Evolutionary conservation across 2,797 vertebrate genomes (phyloP), one percentile per base, ranked within the genome.

Genomic region (Choloepus didactylus): DNA sequence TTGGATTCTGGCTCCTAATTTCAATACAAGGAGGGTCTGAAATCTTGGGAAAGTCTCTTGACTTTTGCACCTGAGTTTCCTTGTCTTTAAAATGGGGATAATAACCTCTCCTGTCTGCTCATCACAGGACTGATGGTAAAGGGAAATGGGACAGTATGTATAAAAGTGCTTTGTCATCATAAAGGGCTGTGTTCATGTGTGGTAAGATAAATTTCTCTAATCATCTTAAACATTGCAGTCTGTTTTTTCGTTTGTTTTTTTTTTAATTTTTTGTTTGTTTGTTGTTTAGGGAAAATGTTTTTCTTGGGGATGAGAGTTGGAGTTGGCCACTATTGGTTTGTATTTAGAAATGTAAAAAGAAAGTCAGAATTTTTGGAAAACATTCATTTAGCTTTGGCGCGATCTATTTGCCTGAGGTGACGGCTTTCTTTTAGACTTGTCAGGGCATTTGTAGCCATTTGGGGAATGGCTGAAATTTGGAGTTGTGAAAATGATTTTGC

Each of bases 401-500:
- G 6, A 27, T 82, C 44, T 81, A 2, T 66, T 70, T 66, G 14
- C 76, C 66, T 90, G 56, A 67, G 81, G 29, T 25, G 29, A 54
- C 0, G 7, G 38, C 66, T 70, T 56, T 91, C 46, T 25, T 27
- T 90, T 79, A 81, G 67, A 76, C 64, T 51, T 96, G 56, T 85
- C 4, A 18, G 59, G 89, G 82, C 64, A 11, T 64, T 82, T 51
- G 69, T 73, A 69, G 44, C 66, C 88, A 79, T 92, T 72, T 87
- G 89, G 79, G 59, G 59, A 88, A 86, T 67, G 88, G 51, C 56
- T 86, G 82, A 90, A 88, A 88, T 91, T 73, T 83, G 49, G 41
- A 94, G 62, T 35, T 92, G 69, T 95, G 75, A 83, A 95, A 93
- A 54, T 44, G 73, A 81, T 66, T 80, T 83, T 85, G 81, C 91